These are phyloP conservation scores for Microcaecilia unicolor DNA, from an alignment of 2,797 vertebrate genomes.

Conservation along the genomic window DNA sequence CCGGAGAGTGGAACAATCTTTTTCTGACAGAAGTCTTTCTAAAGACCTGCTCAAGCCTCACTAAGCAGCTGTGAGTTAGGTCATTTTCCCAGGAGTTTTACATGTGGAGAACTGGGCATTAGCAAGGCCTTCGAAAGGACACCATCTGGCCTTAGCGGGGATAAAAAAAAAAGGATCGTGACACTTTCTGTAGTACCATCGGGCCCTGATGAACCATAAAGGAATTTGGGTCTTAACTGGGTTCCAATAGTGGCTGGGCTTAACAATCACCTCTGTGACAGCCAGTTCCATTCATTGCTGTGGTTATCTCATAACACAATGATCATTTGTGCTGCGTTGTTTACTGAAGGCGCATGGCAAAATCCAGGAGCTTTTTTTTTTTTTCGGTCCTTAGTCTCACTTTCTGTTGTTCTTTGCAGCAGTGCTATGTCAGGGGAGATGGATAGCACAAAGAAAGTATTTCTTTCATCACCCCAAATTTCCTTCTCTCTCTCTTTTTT, in stretches of 20 bases:
- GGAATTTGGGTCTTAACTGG: slow-evolving; percentile 76
- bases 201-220: slow-evolving; percentile 96
- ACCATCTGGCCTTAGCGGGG: slow-evolving; percentile 95
- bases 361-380: slow-evolving; percentile 43
- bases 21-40: slow-evolving; percentile 87
- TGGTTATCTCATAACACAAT: slow-evolving; percentile 66
- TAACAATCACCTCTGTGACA: slow-evolving; percentile 71
- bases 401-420: slow-evolving; percentile 34
- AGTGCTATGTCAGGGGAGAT: slow-evolving; percentile 40
- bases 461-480: slow-evolving; percentile 8
- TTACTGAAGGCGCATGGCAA: slow-evolving; percentile 52
- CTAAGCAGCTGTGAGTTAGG: slow-evolving; percentile 99
- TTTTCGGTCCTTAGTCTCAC: slow-evolving; percentile 32
- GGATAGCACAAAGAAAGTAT: slow-evolving; percentile 37
- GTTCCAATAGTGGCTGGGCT: slow-evolving; percentile 68
- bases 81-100: slow-evolving; percentile 99
- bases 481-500: slow-evolving; percentile 19
- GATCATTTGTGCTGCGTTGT: slow-evolving; percentile 63
- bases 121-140: slow-evolving; percentile 93
- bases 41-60: slow-evolving; percentile 98
- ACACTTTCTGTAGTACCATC: slow-evolving; percentile 98
- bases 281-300: slow-evolving; percentile 58
- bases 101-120: slow-evolving; percentile 91
- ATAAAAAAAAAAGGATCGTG: slow-evolving; percentile 95
- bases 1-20: slow-evolving; percentile 71